Percentiles rank a stretch among this genome's conserved stretches.
Evolutionary conservation across 2,113 vertebrate species (phyloP).

Genomic region (Hemichromis elongatus): DNA sequence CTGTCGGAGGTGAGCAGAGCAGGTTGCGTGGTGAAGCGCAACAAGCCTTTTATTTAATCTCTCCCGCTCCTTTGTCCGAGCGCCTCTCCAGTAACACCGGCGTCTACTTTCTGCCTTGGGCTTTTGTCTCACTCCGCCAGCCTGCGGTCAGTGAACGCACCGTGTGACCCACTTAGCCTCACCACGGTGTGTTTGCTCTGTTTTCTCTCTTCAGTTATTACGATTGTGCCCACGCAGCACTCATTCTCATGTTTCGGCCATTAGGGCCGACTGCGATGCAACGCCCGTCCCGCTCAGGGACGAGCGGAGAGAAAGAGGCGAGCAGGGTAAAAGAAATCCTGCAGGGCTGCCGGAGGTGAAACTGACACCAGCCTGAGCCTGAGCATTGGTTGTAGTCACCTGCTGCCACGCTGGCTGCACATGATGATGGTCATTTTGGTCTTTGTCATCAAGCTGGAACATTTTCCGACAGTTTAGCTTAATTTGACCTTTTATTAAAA

Average conservation of each 20-base stretch:
- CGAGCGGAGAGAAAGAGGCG: not conserved
- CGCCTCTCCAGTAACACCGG: not conserved
- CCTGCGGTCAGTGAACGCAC: slow-evolving; percentile 15
- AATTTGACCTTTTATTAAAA: not conserved
- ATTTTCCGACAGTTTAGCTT: not conserved
- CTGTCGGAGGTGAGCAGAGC: not conserved
- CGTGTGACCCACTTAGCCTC: slow-evolving; percentile 16
- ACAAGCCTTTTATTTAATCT: not conserved
- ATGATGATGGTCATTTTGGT: not conserved
- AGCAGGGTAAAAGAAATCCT: not conserved
- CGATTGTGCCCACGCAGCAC: not conserved
- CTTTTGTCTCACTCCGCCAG: not conserved
- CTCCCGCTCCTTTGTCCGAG: not conserved
- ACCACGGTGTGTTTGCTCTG: not conserved
- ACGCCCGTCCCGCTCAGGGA: not conserved
- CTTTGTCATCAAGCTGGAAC: not conserved
- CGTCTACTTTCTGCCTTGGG: not conserved
- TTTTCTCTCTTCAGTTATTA: not conserved
- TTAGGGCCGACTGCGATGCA: not conserved
- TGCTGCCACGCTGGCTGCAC: not conserved
- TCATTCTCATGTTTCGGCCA: not conserved
- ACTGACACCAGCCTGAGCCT: not conserved
- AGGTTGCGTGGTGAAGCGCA: not conserved
- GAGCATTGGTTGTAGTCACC: not conserved
- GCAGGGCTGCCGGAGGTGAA: not conserved